phyloP scores from a whole-genome alignment of 2,888 invertebrate species.

The Ferdinandea cuprea region DNA sequence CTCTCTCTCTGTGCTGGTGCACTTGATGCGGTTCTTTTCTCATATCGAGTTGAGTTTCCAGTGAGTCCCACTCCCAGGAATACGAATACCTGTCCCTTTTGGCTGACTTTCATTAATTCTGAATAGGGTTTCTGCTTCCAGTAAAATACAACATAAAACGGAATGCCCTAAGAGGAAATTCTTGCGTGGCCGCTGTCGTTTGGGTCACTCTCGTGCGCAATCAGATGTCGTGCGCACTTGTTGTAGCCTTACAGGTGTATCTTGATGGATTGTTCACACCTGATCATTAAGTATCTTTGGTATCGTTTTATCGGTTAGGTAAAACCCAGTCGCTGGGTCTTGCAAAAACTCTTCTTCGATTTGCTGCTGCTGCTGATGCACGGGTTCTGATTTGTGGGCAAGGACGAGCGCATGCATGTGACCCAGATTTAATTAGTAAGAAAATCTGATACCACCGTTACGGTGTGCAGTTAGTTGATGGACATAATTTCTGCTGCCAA shows the following conservation, averaged over 20 bases:
- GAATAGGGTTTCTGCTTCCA: conserved; percentile 46
- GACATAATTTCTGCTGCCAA: conserved; percentile 57
- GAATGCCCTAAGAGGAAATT: conserved; percentile 33
- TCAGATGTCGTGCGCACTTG: conserved; percentile 72
- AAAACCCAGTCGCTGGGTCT: conserved; percentile 20
- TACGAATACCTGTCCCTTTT: conserved; percentile 48
- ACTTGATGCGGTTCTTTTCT: conserved; percentile 31
- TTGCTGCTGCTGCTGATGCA: no score
- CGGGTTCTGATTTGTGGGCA: conserved; percentile 31
- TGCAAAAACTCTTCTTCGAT: no score
- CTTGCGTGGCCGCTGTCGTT: conserved; percentile 14
- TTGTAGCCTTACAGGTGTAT: conserved; percentile 68
- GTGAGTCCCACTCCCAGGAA: no score
- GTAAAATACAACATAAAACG: conserved; percentile 18
- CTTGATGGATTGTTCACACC: conserved; percentile 75
- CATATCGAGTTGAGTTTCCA: no score
- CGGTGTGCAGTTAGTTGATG: conserved; percentile 56
- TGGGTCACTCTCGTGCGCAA: conserved; percentile 66
- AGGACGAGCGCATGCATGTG: conserved; percentile 41
- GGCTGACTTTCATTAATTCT: conserved; percentile 65
- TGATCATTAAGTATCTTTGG: conserved; percentile 74
- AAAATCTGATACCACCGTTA: conserved; percentile 43
- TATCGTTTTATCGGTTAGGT: conserved; percentile 68
- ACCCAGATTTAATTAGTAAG: conserved; percentile 72
- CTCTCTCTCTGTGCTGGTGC: conserved; percentile 5